Conservation (phyloP, 23 tunicate genomes). For the Halocynthia aurantium region DNA sequence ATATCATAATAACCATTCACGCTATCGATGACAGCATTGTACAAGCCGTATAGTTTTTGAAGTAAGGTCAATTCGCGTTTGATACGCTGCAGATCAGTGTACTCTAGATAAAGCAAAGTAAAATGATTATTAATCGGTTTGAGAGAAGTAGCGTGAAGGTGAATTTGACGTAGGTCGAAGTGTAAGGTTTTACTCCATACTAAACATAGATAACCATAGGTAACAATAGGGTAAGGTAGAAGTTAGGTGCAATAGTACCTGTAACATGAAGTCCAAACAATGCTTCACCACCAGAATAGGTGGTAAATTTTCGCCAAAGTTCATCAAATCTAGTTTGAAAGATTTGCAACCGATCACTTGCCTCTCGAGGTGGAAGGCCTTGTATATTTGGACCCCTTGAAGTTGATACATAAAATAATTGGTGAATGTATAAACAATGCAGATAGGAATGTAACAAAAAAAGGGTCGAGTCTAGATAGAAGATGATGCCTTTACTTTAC, state of each 20-base stretch:
- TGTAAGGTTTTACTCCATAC: too few relatives aligned
- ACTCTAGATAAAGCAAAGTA: slow-evolving; percentile 34
- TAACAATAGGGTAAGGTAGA: too few relatives aligned
- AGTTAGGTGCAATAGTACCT: slow-evolving; percentile 18
- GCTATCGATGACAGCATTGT: slow-evolving; percentile 95
- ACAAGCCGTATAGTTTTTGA: slow-evolving; percentile 89
- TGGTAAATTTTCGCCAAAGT: slow-evolving; percentile 82
- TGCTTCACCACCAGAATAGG: slow-evolving; percentile 92
- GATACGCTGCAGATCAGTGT: slow-evolving; percentile 90
- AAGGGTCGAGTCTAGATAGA: neutral
- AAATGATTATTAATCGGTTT: too few relatives aligned
- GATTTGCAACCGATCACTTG: slow-evolving; percentile 92
- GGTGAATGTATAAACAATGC: neutral
- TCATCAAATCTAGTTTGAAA: slow-evolving; percentile 93
- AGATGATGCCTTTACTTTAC: neutral
- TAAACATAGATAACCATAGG: too few relatives aligned
- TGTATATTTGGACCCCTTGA: slow-evolving; percentile 91
- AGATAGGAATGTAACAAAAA: neutral
- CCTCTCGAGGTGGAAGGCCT: slow-evolving; percentile 91
- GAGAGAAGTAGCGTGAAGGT: too few relatives aligned
- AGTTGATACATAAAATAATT: neutral
- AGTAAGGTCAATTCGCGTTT: slow-evolving; percentile 80
- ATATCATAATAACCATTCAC: slow-evolving; percentile 96
- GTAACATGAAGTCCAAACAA: slow-evolving; percentile 91
- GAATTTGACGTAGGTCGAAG: too few relatives aligned